phyloP scores from a whole-genome alignment of 2,888 invertebrate species.

The Idaea aversata region DNA sequence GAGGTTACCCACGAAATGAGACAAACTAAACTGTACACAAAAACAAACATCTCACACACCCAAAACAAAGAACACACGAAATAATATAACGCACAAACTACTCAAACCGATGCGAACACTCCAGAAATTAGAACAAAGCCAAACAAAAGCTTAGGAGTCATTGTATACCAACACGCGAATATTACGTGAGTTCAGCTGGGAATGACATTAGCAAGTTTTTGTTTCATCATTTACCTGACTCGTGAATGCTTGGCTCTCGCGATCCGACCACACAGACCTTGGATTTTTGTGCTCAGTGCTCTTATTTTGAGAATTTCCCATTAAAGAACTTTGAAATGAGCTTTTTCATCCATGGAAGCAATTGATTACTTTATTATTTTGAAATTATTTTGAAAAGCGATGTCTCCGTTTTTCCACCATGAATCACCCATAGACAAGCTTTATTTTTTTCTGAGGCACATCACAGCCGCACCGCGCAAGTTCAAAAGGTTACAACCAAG shows the following conservation, averaged over 20 bases:
- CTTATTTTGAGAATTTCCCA: conserved; percentile 74
- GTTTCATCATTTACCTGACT: conserved; percentile 72
- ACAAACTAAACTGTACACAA: conserved; percentile 77
- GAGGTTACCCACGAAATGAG: conserved; percentile 80
- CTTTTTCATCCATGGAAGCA: background rate
- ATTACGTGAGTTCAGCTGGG: conserved; percentile 76
- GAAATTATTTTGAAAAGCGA: conserved; percentile 36
- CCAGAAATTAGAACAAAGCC: conserved; percentile 37
- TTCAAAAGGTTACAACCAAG: too few relatives aligned
- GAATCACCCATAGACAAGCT: conserved; percentile 45
- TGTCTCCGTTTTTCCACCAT: conserved; percentile 46
- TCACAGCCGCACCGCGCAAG: background rate
- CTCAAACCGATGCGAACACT: conserved; percentile 31
- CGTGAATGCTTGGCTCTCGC: conserved; percentile 66
- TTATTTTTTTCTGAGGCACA: conserved; percentile 1
- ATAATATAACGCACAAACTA: conserved; percentile 28
- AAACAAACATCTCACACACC: conserved; percentile 42
- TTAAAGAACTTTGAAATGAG: conserved; percentile 46
- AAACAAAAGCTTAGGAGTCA: conserved; percentile 47
- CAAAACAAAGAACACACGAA: conserved; percentile 44
- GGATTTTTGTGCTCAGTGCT: conserved; percentile 51
- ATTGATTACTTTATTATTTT: conserved; percentile 33
- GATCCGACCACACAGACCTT: conserved; percentile 53
- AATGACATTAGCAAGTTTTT: conserved; percentile 79
- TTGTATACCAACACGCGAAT: conserved; percentile 50